These are phyloP conservation scores for Cricetomys ansorgei DNA, from an alignment of 2,113 vertebrate species.

Conservation along the genomic window DNA sequence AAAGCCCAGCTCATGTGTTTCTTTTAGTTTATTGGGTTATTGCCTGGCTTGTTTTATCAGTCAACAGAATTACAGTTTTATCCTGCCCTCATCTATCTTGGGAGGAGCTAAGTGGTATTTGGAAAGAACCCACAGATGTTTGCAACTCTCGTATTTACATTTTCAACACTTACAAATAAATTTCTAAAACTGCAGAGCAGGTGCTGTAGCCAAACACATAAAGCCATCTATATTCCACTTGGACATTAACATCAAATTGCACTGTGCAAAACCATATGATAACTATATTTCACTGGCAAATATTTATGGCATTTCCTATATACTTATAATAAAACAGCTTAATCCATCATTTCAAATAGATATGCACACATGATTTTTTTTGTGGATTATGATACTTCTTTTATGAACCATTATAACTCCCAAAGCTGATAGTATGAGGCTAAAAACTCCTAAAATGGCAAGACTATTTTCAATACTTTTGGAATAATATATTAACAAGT, in stretches of 20 bases:
- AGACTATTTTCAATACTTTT: conserved; percentile 73
- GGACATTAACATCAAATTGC: conserved; percentile 69
- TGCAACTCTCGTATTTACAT: conserved; percentile 61
- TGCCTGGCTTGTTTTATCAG: conserved; percentile 17
- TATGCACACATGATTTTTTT: conserved; percentile 41
- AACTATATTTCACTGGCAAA: conserved; percentile 77
- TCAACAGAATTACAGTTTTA: conserved; percentile 55
- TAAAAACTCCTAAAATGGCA: not conserved
- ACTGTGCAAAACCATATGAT: conserved; percentile 65
- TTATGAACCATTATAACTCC: conserved; percentile 69
- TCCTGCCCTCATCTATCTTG: conserved; percentile 59
- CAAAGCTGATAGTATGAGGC: conserved; percentile 49
- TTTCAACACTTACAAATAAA: conserved; percentile 63
- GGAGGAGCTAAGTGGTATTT: conserved; percentile 60
- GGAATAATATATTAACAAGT: conserved; percentile 62
- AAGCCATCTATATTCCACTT: conserved; percentile 61
- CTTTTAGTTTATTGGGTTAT: not conserved
- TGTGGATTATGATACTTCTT: conserved; percentile 55
- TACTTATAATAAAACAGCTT: conserved; percentile 75
- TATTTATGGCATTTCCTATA: conserved; percentile 77
- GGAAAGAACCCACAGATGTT: conserved; percentile 49
- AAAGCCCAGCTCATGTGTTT: not conserved
- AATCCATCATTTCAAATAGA: conserved; percentile 72
- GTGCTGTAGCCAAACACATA: conserved; percentile 53
- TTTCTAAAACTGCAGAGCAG: conserved; percentile 64